Evolutionary conservation across 2,888 invertebrate species (phyloP), one percentile per base, ranked within the genome.

Genomic region (Hirtodrosophila confusa): DNA sequence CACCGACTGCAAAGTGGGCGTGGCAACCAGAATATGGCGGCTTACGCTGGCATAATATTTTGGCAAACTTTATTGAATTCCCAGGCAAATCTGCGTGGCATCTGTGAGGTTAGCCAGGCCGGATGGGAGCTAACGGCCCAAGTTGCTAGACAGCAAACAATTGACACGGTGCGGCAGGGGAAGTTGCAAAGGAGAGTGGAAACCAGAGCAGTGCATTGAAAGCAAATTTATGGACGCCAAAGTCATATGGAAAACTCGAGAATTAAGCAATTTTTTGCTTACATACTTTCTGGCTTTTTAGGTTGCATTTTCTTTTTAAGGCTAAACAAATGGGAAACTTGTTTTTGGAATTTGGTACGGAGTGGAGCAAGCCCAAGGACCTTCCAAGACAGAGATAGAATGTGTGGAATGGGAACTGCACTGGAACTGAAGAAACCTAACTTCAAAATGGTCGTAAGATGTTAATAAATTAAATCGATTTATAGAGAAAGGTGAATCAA

Each of bases 1-100:
- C 36, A 44, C 3, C 11, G 4, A 48, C 40, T 48, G 37, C 44
- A 47, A 48, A 64, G 43, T 39, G 51, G 75, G 70, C 74, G 75
- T 71, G 69, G 61, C 62, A 49, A 27, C 1, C 48, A 17, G 69
- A 67, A 72, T 66, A 65, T 66, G 67, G 68, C 65, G 62, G 60
- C 61, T 66, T 71, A 69, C 63, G 37, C 62, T 67, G 75, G 77
- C 77, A 84, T 80, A 86, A 86, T 87, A 87, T 87, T 88, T 87
- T 78, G 85, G 72, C 80, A 88, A 85, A 85, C 88, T 88, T 88
- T 85, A 85, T 88, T 88, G 87, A 88, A 85, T 85, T 88, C 78
- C 73, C 80, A 61, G 58, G 64, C 67, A 73, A 86, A 88, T 78
- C 80, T 85, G 87, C 78, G 70, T 74, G 74, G 69, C 77, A 80